phyloP scores from a whole-genome alignment of 2,113 vertebrate genomes.

The Mirza zaza region DNA sequence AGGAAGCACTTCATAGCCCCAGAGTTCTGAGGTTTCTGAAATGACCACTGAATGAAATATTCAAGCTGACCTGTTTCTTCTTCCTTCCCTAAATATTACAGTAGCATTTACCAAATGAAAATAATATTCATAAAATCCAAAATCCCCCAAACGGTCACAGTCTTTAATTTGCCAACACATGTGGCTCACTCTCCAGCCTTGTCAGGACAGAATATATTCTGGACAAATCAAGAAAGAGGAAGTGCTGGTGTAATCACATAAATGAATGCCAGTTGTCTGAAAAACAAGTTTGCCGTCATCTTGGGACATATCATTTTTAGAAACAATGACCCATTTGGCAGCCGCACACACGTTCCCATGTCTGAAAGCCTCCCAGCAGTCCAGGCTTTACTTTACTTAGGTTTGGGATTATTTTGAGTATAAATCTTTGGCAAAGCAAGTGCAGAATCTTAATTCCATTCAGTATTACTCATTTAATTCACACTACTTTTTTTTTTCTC shows the following conservation, averaged over 20 bases:
- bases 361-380: conserved; percentile 74
- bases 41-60: background rate
- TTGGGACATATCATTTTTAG: conserved; percentile 85
- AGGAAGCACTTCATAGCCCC: background rate
- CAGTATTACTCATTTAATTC: conserved; percentile 60
- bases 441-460: conserved; percentile 71
- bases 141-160: background rate
- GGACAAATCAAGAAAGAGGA: conserved; percentile 71
- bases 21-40: conserved; percentile 21
- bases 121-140: background rate
- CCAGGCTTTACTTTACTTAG: conserved; percentile 82
- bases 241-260: conserved; percentile 58
- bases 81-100: background rate
- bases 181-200: background rate
- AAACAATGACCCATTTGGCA: conserved; percentile 87
- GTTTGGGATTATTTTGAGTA: conserved; percentile 74
- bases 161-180: background rate
- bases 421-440: conserved; percentile 53
- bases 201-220: conserved; percentile 47
- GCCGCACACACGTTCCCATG: conserved; percentile 79
- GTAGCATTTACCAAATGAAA: background rate
- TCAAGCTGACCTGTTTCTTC: background rate
- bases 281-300: conserved; percentile 82
- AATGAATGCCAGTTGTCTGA: conserved; percentile 76
- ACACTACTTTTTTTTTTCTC: conserved; percentile 15